Evolutionary conservation across 2,113 vertebrate species (phyloP), one percentile per base, ranked within the genome.

Genomic region (Symphodus melops): DNA sequence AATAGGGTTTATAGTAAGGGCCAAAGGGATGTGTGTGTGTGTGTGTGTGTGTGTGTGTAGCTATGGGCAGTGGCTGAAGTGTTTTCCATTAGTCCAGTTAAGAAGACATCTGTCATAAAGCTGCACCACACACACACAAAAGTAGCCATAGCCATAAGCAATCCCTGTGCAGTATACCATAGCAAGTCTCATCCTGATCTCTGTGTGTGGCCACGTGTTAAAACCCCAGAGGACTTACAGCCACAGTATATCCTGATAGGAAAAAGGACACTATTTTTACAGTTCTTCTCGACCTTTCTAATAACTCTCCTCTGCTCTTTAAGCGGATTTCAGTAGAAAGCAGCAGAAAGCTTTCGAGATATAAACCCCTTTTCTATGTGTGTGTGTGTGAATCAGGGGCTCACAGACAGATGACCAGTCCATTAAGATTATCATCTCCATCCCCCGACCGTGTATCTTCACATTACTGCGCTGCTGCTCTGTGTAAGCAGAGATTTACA

Each of bases 371-470:
- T 48, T 64, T 19, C 55, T 44, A 33, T 33, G 7, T 68, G 5
- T 63, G 14, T 42, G 23, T 78, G 59, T 63, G 36, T 74, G 64
- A 77, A 76, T 81, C 75, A 49, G 76, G 42, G 57, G 81, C 82
- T 91, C 86, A 93, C 72, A 85, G 77, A 79, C 75, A 72, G 88
- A 90, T 88, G 86, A 85, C 85, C 84, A 44, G 79, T 91, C 92
- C 90, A 93, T 92, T 92, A 93, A 92, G 92, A 93, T 92, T 91
- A 91, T 82, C 83, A 85, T 87, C 85, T 85, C 86, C 77, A 64
- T 85, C 82, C 77, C 76, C 66, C 3, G 33, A 78, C 42, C 72
- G 68, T 69, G 61, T 88, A 88, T 84, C 90, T 86, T 88, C 78
- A 78, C 76, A 83, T 89, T 82, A 48, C 65, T 57, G 52, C 62